Percentiles rank a stretch among this genome's conserved stretches.
These are phyloP conservation scores for Onthophagus taurus DNA, from an alignment of 1,140 invertebrate species.

Conservation along the genomic window DNA sequence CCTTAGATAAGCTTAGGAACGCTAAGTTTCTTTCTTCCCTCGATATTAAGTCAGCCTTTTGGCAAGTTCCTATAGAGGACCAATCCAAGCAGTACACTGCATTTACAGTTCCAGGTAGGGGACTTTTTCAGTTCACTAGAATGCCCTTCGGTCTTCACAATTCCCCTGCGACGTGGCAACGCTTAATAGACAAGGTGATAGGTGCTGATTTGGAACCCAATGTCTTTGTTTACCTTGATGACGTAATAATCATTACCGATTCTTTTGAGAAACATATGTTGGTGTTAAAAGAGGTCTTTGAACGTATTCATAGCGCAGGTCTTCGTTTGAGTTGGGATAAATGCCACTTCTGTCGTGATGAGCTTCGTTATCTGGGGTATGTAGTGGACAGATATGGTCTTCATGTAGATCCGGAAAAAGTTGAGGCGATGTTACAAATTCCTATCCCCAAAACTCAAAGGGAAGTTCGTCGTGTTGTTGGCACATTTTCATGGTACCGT, in stretches of 20 bases:
- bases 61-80: conserved; percentile 23
- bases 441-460: conserved; percentile 22
- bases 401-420: conserved; percentile 28
- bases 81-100: conserved; percentile 19
- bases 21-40: conserved; percentile 24
- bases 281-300: conserved; percentile 20
- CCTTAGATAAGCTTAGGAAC: too few relatives aligned
- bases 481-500: conserved; percentile 24
- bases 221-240: conserved; percentile 29
- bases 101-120: conserved; percentile 26
- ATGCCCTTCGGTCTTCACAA: conserved; percentile 29
- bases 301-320: conserved; percentile 19
- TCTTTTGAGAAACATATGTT: conserved; percentile 21
- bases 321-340: conserved; percentile 30
- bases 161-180: conserved; percentile 32
- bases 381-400: conserved; percentile 30
- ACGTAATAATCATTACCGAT: conserved; percentile 20
- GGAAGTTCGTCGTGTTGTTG: conserved; percentile 23
- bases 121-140: conserved; percentile 29
- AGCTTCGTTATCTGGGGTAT: conserved; percentile 29
- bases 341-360: conserved; percentile 25
- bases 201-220: conserved; percentile 18
- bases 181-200: conserved; percentile 28
- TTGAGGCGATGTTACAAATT: conserved; percentile 24
- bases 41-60: conserved; percentile 29